Evolutionary conservation across 2,888 invertebrate species (phyloP), one percentile per base, ranked within the genome.

Genomic region (Poecilobothrus nobilitatus): DNA sequence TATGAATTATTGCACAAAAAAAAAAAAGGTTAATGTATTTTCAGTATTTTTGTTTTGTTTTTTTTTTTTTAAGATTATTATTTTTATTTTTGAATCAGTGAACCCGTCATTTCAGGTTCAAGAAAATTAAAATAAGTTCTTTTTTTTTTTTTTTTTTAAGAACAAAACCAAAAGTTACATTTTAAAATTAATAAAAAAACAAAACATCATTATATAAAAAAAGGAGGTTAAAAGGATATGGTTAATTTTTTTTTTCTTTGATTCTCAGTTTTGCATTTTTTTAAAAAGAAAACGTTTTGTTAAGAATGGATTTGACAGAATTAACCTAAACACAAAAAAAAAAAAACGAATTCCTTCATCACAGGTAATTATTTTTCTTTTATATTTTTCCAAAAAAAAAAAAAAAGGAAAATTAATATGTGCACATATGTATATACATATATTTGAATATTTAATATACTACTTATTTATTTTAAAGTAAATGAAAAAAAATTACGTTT

Each of bases 1-100:
- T 37, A 37, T 37, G 37, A 53, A 53, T 53, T 53, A 18, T 53
- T 18, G 1, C 18, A 2, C 15, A 53, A 2, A 53, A 15, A 53
- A 53, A 44, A 53, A 53, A 53, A 53, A 53, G 53, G 53, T 53
- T 53, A 53, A 53, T 53, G 53, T 53, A 18, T 53, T 53, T 53
- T 18, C 5, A 18, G 7, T 53, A 18, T 18, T 18, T 9, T 53
- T 18, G 1, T 53, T n/a, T 1, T 12, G 9, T 53, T 53, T n/a
- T 18, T 53, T 18, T 53, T 53, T 53, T 53, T 6, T 53, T 27
- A 27, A 27, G 27, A 27, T 27, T 27, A 27, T 27, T 27, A 27
- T 27, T 27, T 27, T 27, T 53, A 53, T 53, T 53, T 53, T 53
- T 53, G 53, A 53, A 53, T 53, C 53, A 53, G 18, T 53, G 53